These are phyloP conservation scores for Alces alces DNA, from an alignment of 2,113 vertebrate genomes.

Conservation along the genomic window DNA sequence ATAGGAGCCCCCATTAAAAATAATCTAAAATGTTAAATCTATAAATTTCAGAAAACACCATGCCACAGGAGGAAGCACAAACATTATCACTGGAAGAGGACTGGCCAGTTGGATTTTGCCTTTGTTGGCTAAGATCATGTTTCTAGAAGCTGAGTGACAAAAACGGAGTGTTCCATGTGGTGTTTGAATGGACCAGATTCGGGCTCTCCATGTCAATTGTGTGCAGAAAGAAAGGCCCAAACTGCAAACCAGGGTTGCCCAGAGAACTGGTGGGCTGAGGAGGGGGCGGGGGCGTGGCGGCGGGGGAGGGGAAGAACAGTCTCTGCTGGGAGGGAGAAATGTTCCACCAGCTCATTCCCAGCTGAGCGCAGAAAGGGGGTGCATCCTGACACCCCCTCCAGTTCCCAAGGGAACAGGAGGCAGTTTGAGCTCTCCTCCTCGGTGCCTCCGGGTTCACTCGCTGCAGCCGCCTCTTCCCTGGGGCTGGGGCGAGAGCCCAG, in stretches of 20 bases:
- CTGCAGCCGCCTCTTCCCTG: background rate
- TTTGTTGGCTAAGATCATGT: background rate
- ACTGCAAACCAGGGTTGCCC: constrained; percentile 39
- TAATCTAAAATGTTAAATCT: background rate
- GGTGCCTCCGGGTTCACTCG: background rate
- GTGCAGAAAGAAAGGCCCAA: constrained; percentile 51
- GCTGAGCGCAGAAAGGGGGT: constrained; percentile 18
- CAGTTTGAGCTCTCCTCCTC: background rate
- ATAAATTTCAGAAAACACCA: background rate
- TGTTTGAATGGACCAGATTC: constrained; percentile 42
- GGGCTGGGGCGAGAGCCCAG: background rate
- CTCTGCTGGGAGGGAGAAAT: background rate
- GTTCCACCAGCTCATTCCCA: constrained; percentile 31
- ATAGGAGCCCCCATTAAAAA: constrained; percentile 12
- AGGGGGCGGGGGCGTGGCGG: background rate
- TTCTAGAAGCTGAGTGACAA: constrained; percentile 18
- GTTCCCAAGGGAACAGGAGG: constrained; percentile 61
- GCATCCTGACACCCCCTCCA: background rate
- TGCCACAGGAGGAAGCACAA: background rate
- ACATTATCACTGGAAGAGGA: background rate
- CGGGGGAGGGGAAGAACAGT: background rate
- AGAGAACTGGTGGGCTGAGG: constrained; percentile 38
- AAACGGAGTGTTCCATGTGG: background rate
- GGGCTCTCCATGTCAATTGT: constrained; percentile 51
- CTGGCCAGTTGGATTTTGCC: background rate